Evolutionary conservation across 2,113 vertebrate species (phyloP).

Genomic region (Benthochromis sp.): DNA sequence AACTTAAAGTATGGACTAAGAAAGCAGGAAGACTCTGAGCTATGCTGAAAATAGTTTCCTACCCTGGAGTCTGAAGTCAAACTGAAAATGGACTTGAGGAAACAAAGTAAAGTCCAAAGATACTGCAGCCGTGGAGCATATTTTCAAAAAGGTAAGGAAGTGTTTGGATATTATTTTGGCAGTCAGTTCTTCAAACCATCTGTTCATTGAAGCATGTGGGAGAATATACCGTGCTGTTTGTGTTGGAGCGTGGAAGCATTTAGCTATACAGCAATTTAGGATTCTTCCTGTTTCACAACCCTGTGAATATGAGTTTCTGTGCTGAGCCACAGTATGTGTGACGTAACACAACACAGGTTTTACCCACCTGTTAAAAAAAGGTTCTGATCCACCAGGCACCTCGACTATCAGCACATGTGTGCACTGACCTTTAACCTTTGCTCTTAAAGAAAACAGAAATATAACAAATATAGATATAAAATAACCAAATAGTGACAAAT

Average conservation of each 20-base stretch:
- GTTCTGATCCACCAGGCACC: accelerated
- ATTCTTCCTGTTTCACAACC: neutral
- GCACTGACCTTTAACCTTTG: neutral
- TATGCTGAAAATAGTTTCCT: neutral
- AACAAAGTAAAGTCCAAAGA: neutral
- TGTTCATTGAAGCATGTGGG: neutral
- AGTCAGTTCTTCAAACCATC: neutral
- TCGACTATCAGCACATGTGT: neutral
- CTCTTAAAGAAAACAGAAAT: neutral
- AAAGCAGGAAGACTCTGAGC: neutral
- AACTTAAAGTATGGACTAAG: neutral
- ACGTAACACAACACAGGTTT: neutral
- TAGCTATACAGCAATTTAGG: neutral
- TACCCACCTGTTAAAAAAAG: neutral
- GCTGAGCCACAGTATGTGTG: neutral
- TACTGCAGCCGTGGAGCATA: neutral
- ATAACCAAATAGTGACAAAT: neutral
- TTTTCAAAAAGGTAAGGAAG: neutral
- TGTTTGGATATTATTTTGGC: neutral
- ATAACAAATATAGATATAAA: neutral
- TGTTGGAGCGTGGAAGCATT: accelerated
- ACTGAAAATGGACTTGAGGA: neutral
- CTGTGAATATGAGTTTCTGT: neutral
- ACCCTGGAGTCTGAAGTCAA: neutral
- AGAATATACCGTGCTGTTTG: neutral